Conservation (phyloP, 2,888 invertebrate species). For the Ephialtes manifestator region DNA sequence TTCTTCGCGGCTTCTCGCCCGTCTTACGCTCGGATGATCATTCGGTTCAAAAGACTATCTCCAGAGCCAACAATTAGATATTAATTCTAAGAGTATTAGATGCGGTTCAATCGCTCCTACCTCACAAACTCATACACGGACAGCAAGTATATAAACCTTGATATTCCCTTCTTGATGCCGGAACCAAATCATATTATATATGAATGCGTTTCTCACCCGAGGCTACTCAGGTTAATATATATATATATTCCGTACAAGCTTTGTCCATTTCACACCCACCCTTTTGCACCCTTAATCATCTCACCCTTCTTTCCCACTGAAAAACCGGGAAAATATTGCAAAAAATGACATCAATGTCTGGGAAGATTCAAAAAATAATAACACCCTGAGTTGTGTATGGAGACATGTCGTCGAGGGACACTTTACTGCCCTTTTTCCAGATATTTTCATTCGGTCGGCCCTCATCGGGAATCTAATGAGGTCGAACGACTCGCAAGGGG, state of each 20-base stretch:
- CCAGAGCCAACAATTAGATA: conserved; percentile 79
- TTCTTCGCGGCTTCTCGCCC: conserved; percentile 75
- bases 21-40: conserved; percentile 48
- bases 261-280: conserved; percentile 55
- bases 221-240: conserved; percentile 32
- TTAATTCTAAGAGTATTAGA: conserved; percentile 76
- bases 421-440: conserved; percentile 55
- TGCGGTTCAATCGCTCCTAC: conserved; percentile 40
- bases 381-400: conserved; percentile 5
- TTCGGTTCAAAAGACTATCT: conserved; percentile 46
- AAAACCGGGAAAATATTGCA: conserved; percentile 45
- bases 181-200: conserved; percentile 51
- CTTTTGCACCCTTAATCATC: conserved; percentile 33
- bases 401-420: conserved; percentile 40
- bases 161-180: conserved; percentile 5
- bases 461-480: conserved; percentile 72
- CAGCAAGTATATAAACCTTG: conserved; percentile 4
- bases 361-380: conserved; percentile 33
- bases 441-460: conserved; percentile 65
- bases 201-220: conserved; percentile 53
- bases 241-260: conserved; percentile 43
- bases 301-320: conserved; percentile 34
- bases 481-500: conserved; percentile 71
- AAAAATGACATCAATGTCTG: conserved; percentile 41
- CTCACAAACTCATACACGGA: conserved; percentile 43